Percentiles rank a stretch among this genome's conserved stretches.
These are phyloP conservation scores for Tauraco erythrolophus DNA, from an alignment of 2,113 vertebrate genomes.

Conservation along the genomic window DNA sequence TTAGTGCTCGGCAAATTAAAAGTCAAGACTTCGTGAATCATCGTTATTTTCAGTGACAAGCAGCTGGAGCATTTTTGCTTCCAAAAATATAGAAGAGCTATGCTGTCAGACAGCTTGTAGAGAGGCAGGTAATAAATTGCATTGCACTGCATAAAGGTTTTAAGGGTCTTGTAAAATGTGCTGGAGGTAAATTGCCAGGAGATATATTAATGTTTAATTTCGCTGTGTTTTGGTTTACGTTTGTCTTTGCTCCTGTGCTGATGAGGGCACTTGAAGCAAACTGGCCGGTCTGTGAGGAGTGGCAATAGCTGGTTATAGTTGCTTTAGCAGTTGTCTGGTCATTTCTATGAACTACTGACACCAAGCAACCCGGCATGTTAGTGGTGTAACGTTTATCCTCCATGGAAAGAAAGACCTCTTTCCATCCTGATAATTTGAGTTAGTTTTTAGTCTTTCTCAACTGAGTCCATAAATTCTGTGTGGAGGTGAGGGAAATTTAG, in stretches of 20 bases:
- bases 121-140: not conserved
- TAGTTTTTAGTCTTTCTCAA: not conserved
- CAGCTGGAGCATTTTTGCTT: constrained; percentile 6
- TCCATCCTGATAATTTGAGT: not conserved
- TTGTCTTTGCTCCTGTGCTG: not conserved
- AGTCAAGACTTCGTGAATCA: not conserved
- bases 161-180: not conserved
- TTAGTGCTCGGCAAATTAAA: not conserved
- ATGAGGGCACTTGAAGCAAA: not conserved
- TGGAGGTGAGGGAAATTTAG: not conserved
- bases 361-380: not conserved
- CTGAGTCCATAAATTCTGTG: not conserved
- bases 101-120: not conserved
- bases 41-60: not conserved
- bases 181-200: not conserved
- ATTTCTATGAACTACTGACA: not conserved
- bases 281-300: not conserved
- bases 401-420: not conserved
- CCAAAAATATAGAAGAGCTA: not conserved
- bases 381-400: not conserved
- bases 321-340: not conserved
- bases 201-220: constrained; percentile 18
- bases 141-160: not conserved
- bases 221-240: not conserved
- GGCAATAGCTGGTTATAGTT: not conserved